These are phyloP conservation scores for Fistularia tabacaria DNA, from an alignment of 2,797 vertebrate genomes.

Conservation along the genomic window DNA sequence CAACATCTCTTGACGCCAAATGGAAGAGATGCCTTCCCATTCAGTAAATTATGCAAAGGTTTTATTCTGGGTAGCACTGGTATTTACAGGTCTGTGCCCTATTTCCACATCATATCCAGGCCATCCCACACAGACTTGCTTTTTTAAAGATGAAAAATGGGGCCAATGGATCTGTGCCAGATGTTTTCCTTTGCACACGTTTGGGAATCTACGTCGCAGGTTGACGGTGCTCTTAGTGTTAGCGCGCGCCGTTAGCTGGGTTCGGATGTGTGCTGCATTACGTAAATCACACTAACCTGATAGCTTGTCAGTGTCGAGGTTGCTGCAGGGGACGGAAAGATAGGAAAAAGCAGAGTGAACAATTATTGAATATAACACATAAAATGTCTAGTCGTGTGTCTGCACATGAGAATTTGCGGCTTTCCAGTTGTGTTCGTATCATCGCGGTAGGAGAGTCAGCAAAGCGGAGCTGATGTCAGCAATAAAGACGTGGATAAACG, in stretches of 20 bases:
- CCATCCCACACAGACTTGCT: conserved; percentile 31
- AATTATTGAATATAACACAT: neutral
- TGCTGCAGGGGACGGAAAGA: conserved; percentile 72
- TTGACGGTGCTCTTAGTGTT: neutral
- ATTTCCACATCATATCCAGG: conserved; percentile 57
- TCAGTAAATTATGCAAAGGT: conserved; percentile 62
- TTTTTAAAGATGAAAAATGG: conserved; percentile 36
- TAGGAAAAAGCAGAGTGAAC: conserved; percentile 16
- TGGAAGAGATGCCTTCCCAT: conserved; percentile 42
- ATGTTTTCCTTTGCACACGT: neutral
- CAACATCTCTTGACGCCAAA: conserved; percentile 39
- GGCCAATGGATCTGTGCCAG: conserved; percentile 16
- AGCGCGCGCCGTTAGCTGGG: no score
- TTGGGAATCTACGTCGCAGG: neutral
- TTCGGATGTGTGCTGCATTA: no score
- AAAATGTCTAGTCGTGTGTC: no score
- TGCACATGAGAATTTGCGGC: no score
- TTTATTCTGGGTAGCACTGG: conserved; percentile 56
- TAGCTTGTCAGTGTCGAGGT: conserved; percentile 88
- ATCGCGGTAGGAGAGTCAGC: no score
- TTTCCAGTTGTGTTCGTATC: no score
- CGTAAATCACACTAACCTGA: conserved; percentile 76
- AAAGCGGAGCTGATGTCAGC: no score
- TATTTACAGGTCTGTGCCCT: conserved; percentile 56
- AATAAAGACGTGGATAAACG: no score